Evolutionary conservation across 1,140 invertebrate genomes (phyloP), one percentile per base, ranked within the genome.

Genomic region (Arion vulgaris): DNA sequence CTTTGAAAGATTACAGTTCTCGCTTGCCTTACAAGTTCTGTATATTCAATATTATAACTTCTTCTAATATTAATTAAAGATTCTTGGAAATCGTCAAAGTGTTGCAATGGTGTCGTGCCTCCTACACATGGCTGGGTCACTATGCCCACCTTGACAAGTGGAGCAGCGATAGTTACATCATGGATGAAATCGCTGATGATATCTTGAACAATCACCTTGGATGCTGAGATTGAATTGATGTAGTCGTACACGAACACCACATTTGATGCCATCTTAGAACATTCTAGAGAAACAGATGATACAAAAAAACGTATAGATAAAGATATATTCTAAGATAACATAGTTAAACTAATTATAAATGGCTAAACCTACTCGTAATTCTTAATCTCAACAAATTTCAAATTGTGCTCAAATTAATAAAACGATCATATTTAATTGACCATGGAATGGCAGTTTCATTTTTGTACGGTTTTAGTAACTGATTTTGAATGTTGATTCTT

Each of bases 101-200:
- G 23, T 34, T 69, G n/a, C 13, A 80, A 38, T 5, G 38, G 26
- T 28, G 32, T 17, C 1, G 17, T n/a, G 19, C 71, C 80, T 57
- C 69, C 32, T 13, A 81, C 45, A 74, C 80, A 81, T 1, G 80
- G 71, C 41, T 81, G 80, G 49, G 80, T 81, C 34, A 81, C 1
- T 15, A 69, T 66, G 17, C 69, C 80, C 26, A 81, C 49, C n/a
- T 74, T 81, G 34, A 62, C 17, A 26, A 7, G 28, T 2, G 69
- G 49, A 13, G 51, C 36, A 32, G 36, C 4, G 2, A 38, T 17
- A 19, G 28, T 11, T 36, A 51, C 71, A 38, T 81, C 71, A 17
- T 15, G 0, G 39, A 36, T 19, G 51, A 81, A 73, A 0, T 36
- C 23, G 49, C n/a, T 53, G 32, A 81, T 57, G 11, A 81, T 7